phyloP scores from a whole-genome alignment of 2,113 vertebrate species.

The Rhipidura dahli region DNA sequence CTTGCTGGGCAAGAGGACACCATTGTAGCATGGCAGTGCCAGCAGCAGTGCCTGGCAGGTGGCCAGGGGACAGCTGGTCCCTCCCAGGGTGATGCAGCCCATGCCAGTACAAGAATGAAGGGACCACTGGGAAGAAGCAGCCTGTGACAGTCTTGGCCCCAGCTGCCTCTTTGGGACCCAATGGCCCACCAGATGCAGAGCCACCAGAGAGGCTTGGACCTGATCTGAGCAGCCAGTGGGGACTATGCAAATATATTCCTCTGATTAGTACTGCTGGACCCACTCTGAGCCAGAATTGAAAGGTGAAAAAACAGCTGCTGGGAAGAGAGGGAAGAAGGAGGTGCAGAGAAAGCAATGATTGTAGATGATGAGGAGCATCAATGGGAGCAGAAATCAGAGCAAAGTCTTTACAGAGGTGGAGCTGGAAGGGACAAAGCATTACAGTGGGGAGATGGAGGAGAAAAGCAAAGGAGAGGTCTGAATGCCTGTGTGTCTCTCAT shows the following conservation, averaged over 20 bases:
- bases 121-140: neutral
- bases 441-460: neutral
- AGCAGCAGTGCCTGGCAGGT: neutral
- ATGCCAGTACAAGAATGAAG: neutral
- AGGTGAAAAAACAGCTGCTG: neutral
- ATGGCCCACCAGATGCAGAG: neutral
- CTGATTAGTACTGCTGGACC: neutral
- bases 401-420: neutral
- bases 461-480: neutral
- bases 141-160: neutral
- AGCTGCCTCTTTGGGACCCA: neutral
- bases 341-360: neutral
- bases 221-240: fast-evolving
- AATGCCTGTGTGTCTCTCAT: fast-evolving
- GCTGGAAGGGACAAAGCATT: neutral
- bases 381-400: neutral
- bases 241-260: neutral
- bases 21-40: neutral
- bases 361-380: neutral
- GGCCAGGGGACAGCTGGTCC: fast-evolving
- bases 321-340: neutral
- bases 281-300: neutral
- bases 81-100: neutral
- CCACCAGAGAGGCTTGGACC: neutral
- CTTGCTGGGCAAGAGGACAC: neutral